Conservation (phyloP, 2,888 invertebrate genomes). For the Sarcophaga caerulescens region DNA sequence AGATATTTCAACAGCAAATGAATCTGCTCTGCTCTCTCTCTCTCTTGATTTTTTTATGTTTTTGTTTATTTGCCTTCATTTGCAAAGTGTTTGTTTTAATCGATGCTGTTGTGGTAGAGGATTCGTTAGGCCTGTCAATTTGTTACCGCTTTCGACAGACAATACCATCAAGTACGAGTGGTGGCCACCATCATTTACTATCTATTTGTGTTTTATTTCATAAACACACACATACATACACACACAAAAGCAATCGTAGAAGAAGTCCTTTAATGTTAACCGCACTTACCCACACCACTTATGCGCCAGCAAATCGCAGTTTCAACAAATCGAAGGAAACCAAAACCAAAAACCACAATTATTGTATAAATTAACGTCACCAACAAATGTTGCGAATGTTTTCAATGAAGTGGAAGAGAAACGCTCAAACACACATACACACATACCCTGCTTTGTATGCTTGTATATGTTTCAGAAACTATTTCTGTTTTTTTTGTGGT, state of each 20-base stretch:
- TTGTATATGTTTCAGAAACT: slow-evolving; percentile 35
- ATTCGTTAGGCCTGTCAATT: slow-evolving; percentile 71
- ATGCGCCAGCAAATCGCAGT: slow-evolving; percentile 19
- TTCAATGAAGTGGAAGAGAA: slow-evolving; percentile 81
- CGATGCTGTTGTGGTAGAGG: slow-evolving; percentile 33
- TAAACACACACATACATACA: neutral
- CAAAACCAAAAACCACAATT: slow-evolving; percentile 73
- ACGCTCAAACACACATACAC: slow-evolving; percentile 21
- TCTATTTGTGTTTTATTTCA: neutral
- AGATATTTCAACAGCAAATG: slow-evolving; percentile 45
- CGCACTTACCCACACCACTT: neutral
- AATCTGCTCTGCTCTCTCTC: neutral
- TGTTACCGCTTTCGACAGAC: slow-evolving; percentile 54
- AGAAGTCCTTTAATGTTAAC: slow-evolving; percentile 27
- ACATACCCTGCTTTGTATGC: slow-evolving; percentile 59
- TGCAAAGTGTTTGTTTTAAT: slow-evolving; percentile 65
- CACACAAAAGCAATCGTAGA: slow-evolving; percentile 15
- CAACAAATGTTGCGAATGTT: slow-evolving; percentile 82
- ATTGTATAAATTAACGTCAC: slow-evolving; percentile 81
- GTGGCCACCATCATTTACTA: slow-evolving; percentile 26
- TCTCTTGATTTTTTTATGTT: slow-evolving; percentile 30
- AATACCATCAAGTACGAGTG: slow-evolving; percentile 42
- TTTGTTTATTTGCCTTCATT: slow-evolving; percentile 70
- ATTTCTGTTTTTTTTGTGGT: slow-evolving; percentile 58
- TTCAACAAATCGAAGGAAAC: slow-evolving; percentile 23